These are phyloP conservation scores for Hyles euphorbiae DNA, from an alignment of 1,140 invertebrate species.

Conservation along the genomic window DNA sequence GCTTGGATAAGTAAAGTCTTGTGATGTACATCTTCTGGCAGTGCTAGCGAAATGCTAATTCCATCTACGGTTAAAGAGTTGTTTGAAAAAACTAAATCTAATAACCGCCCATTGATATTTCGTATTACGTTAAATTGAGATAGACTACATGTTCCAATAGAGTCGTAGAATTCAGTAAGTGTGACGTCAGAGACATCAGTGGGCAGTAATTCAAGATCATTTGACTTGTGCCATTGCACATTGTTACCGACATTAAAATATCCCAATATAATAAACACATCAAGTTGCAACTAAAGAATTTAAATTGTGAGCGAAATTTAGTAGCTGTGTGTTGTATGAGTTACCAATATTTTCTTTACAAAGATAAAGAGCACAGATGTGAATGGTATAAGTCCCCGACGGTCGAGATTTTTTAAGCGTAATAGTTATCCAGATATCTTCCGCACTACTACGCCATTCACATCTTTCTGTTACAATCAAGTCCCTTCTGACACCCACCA, in stretches of 20 bases:
- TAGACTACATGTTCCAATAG: conserved; percentile 8
- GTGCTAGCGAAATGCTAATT: conserved; percentile 8
- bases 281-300: conserved; percentile 2
- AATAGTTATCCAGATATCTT: conserved; percentile 20
- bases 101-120: conserved; percentile 4
- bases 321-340: conserved; percentile 11
- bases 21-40: conserved; percentile 4
- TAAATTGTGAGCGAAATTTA: conserved; percentile 15
- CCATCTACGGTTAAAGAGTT: conserved; percentile 4
- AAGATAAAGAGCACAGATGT: conserved; percentile 21
- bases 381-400: conserved; percentile 5
- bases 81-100: conserved; percentile 14
- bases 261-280: conserved; percentile 10
- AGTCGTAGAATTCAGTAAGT: conserved; percentile 10
- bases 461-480: not conserved
- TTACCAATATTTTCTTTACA: conserved; percentile 18
- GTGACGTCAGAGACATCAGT: not conserved
- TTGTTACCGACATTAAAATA: conserved; percentile 8
- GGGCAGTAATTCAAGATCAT: conserved; percentile 1
- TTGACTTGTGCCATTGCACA: conserved; percentile 2
- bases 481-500: conserved; percentile 14
- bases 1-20: too few species aligned
- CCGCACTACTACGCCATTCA: conserved; percentile 18
- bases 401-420: conserved; percentile 6
- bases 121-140: conserved; percentile 10